Evolutionary conservation across 2,113 vertebrate genomes (phyloP), one percentile per base, ranked within the genome.

Genomic region (Daphoenositta chrysoptera): DNA sequence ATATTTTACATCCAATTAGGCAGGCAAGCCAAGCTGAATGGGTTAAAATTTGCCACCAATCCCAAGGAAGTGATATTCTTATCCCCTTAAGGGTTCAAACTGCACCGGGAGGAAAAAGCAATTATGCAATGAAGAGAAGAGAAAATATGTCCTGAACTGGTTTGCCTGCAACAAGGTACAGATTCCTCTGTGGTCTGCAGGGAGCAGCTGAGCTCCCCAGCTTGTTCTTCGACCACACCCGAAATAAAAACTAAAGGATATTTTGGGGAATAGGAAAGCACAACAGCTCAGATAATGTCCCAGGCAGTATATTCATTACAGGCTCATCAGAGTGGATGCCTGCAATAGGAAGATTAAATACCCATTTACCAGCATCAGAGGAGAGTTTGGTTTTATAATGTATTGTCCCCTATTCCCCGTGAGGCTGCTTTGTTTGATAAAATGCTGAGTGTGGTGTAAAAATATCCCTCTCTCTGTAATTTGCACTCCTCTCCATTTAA

Each of bases 351-450:
- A 98, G 98, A 98, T 98, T 98, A 98, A 98, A 98, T 98, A 98
- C 97, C 97, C 98, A 98, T 98, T 98, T 98, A 98, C 97, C 97
- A 97, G 97, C 97, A 98, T 98, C 97, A 97, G 97, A 98, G 98
- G 97, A 97, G 97, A 98, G 97, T 97, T 97, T 97, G 97, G 97
- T 98, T 98, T 98, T 98, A 98, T 98, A 98, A 98, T 98, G 97
- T 97, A 97, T 98, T 98, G 97, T 98, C 97, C 98, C 97, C 94
- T 96, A 96, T 98, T 98, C 98, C 98, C 97, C 90, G 69, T 87
- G 97, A 97, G 98, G 97, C 98, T 97, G 98, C 98, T 98, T 98
- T 98, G 98, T 98, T 98, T 98, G 97, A 98, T 98, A 98, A 99
- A 99, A 98, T 97, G 98, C 98, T 98, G 98, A 99, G 98, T 96